Base-by-base conservation (phyloP, 2,113 vertebrate genomes). In the Montifringilla adamsi region DNA sequence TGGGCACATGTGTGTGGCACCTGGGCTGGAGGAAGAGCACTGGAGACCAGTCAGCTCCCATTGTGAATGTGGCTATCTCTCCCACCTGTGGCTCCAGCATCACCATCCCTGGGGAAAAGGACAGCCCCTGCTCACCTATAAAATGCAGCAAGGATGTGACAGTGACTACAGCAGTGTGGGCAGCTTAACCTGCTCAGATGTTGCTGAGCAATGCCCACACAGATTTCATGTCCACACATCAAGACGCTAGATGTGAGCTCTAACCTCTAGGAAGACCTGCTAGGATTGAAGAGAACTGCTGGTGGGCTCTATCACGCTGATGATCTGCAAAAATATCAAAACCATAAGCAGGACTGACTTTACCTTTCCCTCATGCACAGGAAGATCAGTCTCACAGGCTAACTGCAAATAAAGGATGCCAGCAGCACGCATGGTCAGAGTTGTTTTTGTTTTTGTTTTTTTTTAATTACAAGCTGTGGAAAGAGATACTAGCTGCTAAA, bases 371-470 rank as follows among this genome's bases (percentile, higher is more conserved):
- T 37, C 28, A 37, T 14, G n/a, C 19, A 31, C 44, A 47, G 43
- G 26, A 75, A 52, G 56, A 47, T 43, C 35, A 52, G 43, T 43
- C 35, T 63, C 27, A 37, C 35, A 53, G 50, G 56, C 27, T 46
- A 26, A n/a, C 37, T n/a, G 26, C 15, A 53, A 58, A 39, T 14
- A 39, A 60, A 59, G 37, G 56, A 70, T 53, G 59, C 70, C 69
- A 66, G 55, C 41, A 70, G 55, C 17, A 9, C 0, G 0, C 9
- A 9, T 0, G 1, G 27, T 63, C 33, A 28, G 19, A 49, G 13
- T 52, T 47, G 21, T 14, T 62, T 50, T 50, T 26, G 24, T 26
- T 50, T 50, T 26, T 50, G 15, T 58, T 59, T 26, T 18, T 14
- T 67, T 77, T 43, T 5, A 17, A n/a, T 92, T 76, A 35, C 9